Conservation (phyloP, 2,888 invertebrate genomes). For the Mimachlamys varia region DNA sequence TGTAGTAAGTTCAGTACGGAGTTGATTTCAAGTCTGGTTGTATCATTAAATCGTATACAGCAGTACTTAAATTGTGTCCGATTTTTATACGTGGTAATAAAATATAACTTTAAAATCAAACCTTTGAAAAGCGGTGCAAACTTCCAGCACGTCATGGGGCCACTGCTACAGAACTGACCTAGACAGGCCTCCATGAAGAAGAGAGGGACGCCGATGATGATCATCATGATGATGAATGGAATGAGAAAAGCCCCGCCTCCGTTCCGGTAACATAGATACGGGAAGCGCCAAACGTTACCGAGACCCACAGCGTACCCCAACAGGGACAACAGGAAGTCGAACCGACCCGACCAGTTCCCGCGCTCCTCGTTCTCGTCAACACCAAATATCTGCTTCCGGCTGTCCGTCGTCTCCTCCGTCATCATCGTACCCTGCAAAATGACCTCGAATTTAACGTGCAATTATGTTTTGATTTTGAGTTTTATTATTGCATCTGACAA, state of each 20-base stretch:
- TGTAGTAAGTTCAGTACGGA: too few species aligned
- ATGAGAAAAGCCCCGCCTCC: constrained; percentile 80
- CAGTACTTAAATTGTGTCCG: too few species aligned
- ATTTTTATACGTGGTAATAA: too few species aligned
- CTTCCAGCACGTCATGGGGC: constrained; percentile 81
- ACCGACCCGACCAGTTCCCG: constrained; percentile 82
- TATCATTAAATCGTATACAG: too few species aligned
- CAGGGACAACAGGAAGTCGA: constrained; percentile 83
- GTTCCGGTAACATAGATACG: constrained; percentile 82
- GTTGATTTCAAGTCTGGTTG: too few species aligned
- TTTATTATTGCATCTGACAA: too few species aligned
- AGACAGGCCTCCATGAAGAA: constrained; percentile 80
- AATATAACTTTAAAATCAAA: constrained; percentile 45
- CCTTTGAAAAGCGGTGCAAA: constrained; percentile 80
- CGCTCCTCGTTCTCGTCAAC: constrained; percentile 82
- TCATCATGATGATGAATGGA: constrained; percentile 79
- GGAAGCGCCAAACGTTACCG: constrained; percentile 85
- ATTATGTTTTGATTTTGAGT: too few species aligned
- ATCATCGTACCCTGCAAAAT: constrained; percentile 56
- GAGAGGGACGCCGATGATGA: constrained; percentile 78
- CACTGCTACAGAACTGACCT: constrained; percentile 80
- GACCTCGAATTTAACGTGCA: not conserved
- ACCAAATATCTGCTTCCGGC: constrained; percentile 63
- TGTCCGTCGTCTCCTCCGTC: constrained; percentile 60
- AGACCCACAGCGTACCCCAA: constrained; percentile 77